Evolutionary conservation across 2,888 invertebrate genomes (phyloP).

Genomic region (Noctuana brunneofusca): DNA sequence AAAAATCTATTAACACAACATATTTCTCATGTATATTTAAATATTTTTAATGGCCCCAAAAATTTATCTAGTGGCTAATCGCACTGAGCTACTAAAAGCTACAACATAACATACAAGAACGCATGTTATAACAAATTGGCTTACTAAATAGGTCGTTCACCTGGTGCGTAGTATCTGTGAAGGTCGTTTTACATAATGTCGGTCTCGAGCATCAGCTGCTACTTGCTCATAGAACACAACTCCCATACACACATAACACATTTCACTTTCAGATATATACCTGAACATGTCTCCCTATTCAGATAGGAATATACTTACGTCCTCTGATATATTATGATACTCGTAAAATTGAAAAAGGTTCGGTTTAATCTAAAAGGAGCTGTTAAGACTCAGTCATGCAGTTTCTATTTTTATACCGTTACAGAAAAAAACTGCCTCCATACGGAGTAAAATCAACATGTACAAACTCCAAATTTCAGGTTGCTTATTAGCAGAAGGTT

Average conservation of each 20-base stretch:
- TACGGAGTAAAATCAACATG: not conserved
- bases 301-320: too few relatives aligned
- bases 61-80: not conserved
- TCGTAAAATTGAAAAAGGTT: too few relatives aligned
- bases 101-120: not conserved
- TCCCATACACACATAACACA: not conserved
- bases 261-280: too few relatives aligned
- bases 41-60: too few relatives aligned
- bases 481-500: not conserved
- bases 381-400: not conserved
- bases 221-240: not conserved
- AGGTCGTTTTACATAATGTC: conserved; percentile 54
- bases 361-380: too few relatives aligned
- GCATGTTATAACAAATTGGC: conserved; percentile 17
- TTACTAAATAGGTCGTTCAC: conserved; percentile 63
- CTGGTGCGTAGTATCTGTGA: conserved; percentile 44
- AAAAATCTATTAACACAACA: too few relatives aligned
- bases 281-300: too few relatives aligned
- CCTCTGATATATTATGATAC: too few relatives aligned
- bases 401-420: not conserved
- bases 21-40: too few relatives aligned
- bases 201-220: conserved; percentile 35
- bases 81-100: not conserved
- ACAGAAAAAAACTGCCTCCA: not conserved
- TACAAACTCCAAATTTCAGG: not conserved